A percentile compares a stretch with the other conserved stretches of the same genome.
Conservation (phyloP, 2,888 invertebrate genomes). For the Oscheius sp. region DNA sequence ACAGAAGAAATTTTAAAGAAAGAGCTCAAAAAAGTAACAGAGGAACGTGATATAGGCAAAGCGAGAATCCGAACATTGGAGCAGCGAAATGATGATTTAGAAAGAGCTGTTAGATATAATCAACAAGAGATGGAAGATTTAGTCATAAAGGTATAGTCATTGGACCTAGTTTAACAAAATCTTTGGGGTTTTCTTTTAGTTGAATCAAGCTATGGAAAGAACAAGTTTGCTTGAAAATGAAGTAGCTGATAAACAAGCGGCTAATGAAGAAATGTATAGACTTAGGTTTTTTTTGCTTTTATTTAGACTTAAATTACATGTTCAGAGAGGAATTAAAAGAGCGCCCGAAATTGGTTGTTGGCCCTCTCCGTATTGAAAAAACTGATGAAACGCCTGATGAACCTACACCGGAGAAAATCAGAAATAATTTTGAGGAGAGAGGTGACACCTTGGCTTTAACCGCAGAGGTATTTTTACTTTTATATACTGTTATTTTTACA, state of each 20-base stretch:
- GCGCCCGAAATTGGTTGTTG: conserved; percentile 44
- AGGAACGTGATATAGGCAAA: background rate
- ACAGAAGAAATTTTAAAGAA: conserved; percentile 18
- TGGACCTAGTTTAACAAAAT: background rate
- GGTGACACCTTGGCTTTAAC: too few species aligned
- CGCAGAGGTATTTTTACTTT: background rate
- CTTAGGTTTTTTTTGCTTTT: conserved; percentile 24
- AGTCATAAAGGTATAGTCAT: conserved; percentile 9
- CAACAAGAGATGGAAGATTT: conserved; percentile 43
- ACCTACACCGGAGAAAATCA: conserved; percentile 35
- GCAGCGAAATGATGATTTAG: conserved; percentile 48
- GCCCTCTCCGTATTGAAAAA: conserved; percentile 44
- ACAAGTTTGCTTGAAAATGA: conserved; percentile 47
- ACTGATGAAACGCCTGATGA: conserved; percentile 42
- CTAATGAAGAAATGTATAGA: conserved; percentile 46
- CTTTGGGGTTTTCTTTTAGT: too few species aligned
- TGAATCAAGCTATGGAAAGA: conserved; percentile 44
- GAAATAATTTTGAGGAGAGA: background rate
- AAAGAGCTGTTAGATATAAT: conserved; percentile 43
- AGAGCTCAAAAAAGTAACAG: background rate
- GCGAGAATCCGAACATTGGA: conserved; percentile 37
- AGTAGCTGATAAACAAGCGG: conserved; percentile 43
- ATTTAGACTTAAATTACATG: background rate
- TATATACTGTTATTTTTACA: background rate
- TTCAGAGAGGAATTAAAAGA: conserved; percentile 34